A percentile compares a stretch with the other conserved stretches of the same genome.
These are phyloP conservation scores for Salvelinus alpinus DNA, from an alignment of 2,113 vertebrate genomes.

Conservation along the genomic window DNA sequence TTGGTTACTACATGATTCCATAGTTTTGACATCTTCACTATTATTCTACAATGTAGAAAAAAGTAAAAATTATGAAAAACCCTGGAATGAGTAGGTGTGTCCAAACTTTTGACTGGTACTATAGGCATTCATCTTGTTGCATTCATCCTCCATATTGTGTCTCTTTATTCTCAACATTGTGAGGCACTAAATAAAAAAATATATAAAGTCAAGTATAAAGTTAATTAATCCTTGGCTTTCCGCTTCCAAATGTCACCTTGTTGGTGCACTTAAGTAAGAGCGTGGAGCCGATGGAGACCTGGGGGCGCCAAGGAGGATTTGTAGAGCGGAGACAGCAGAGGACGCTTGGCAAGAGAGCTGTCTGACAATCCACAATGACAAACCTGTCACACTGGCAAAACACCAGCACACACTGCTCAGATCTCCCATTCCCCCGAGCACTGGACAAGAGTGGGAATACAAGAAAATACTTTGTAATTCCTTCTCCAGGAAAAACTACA, in stretches of 20 bases:
- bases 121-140: no score
- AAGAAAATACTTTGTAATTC: slow-evolving; percentile 48
- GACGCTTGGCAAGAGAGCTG: slow-evolving; percentile 53
- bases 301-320: slow-evolving; percentile 46
- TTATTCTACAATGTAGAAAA: no score
- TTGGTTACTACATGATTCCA: no score
- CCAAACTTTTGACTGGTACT: no score
- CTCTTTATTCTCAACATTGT: neutral
- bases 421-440: slow-evolving; percentile 36
- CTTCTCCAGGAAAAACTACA: slow-evolving; percentile 31
- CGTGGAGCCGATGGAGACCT: slow-evolving; percentile 43
- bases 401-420: slow-evolving; percentile 29
- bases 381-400: slow-evolving; percentile 49
- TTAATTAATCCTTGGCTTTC: slow-evolving; percentile 38
- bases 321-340: slow-evolving; percentile 26
- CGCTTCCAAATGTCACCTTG: slow-evolving; percentile 57
- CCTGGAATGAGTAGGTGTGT: no score
- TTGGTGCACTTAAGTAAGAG: slow-evolving; percentile 37
- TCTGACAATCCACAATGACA: slow-evolving; percentile 57
- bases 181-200: neutral
- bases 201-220: slow-evolving; percentile 34
- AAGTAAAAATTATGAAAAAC: no score
- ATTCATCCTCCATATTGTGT: neutral
- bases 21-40: no score
- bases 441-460: slow-evolving; percentile 24